Evolutionary conservation across 2,888 invertebrate genomes (phyloP).

Genomic region (Thysanoteuthis rhombus): DNA sequence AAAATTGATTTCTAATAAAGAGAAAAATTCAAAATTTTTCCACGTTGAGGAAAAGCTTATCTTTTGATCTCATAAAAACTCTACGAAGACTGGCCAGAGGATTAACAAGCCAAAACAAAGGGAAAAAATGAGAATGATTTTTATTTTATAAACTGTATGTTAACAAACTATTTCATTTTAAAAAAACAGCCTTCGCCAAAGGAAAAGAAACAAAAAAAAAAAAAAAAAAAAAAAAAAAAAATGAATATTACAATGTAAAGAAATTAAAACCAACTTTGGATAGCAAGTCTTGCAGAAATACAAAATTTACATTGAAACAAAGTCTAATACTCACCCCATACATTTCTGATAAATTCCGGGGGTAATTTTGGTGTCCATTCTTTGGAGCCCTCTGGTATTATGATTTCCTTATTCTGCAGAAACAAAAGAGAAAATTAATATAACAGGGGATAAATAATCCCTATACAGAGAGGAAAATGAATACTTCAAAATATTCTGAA

Average conservation of each 20-base stretch:
- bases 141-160: background rate
- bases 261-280: too few relatives aligned
- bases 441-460: too few relatives aligned
- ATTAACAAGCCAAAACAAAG: too few relatives aligned
- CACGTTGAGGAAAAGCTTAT: too few relatives aligned
- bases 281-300: too few relatives aligned
- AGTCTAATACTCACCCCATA: slow-evolving; percentile 77
- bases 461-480: too few relatives aligned
- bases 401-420: slow-evolving; percentile 84
- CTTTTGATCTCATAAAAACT: too few relatives aligned
- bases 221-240: background rate
- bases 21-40: too few relatives aligned
- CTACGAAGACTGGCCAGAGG: too few relatives aligned
- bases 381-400: slow-evolving; percentile 85
- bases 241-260: background rate
- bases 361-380: slow-evolving; percentile 77
- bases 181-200: background rate
- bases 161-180: background rate
- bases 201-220: background rate
- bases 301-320: too few relatives aligned
- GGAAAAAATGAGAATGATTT: background rate
- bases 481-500: too few relatives aligned
- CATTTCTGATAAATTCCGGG: slow-evolving; percentile 96
- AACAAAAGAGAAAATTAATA: background rate
- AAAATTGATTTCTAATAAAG: too few relatives aligned